Evolutionary conservation across 2,113 vertebrate genomes (phyloP).

Genomic region (Dasypus novemcinctus): DNA sequence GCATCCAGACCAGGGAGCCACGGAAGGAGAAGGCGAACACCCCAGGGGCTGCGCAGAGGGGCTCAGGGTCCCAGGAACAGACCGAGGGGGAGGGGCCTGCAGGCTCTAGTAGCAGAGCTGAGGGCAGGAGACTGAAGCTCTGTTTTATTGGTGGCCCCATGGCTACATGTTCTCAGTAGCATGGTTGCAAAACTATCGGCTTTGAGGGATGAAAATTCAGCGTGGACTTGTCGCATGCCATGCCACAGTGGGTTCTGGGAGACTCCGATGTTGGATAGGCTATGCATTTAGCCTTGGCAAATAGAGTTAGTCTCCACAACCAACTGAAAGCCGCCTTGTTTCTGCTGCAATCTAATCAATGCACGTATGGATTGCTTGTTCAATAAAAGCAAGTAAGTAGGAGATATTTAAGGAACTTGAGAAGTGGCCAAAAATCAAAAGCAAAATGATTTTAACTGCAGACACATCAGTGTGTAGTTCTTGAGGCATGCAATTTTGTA

Average conservation of each 20-base stretch:
- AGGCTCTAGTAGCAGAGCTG: rapidly evolving
- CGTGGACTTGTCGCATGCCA: rapidly evolving
- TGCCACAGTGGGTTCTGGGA: not conserved
- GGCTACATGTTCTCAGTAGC: rapidly evolving
- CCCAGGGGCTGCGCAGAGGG: rapidly evolving
- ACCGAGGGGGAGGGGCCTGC: rapidly evolving
- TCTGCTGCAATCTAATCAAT: not conserved
- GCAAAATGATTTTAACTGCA: slow-evolving; percentile 21
- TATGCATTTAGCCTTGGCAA: not conserved
- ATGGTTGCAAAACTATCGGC: no score
- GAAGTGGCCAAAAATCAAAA: not conserved
- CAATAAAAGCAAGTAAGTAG: slow-evolving; percentile 40
- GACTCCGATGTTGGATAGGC: not conserved
- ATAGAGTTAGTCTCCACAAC: not conserved
- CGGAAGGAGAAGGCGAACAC: rapidly evolving
- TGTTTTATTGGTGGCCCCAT: rapidly evolving
- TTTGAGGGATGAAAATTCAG: not conserved
- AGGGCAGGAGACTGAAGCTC: rapidly evolving
- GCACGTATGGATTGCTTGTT: slow-evolving; percentile 1
- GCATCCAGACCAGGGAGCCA: not conserved
- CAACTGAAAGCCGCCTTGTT: not conserved
- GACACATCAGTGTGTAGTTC: not conserved
- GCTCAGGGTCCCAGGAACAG: rapidly evolving
- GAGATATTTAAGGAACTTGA: not conserved
- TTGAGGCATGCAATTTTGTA: not conserved